Evolutionary conservation across 2,113 vertebrate genomes (phyloP), one percentile per base, ranked within the genome.

Genomic region (Nibea albiflora): DNA sequence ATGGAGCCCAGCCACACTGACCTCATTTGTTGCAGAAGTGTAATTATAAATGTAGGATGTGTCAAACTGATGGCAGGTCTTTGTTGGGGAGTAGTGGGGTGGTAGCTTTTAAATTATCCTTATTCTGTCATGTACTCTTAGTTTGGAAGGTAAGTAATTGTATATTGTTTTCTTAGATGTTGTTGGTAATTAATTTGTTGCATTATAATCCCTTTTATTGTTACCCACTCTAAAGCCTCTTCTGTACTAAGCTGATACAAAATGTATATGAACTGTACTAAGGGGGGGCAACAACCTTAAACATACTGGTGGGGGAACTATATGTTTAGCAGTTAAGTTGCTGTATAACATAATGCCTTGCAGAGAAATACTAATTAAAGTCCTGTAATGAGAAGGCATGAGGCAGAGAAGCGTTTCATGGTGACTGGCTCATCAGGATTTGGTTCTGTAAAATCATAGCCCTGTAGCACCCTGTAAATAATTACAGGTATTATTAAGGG

Each of bases 401-500:
- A 66, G 19, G 12, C 46, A 42, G 12, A 42, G 9, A 46, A 26
- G 14, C 31, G 24, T 80, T 62, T 77, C 15, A 79, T 63, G 12
- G 20, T 74, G 24, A 71, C 39, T 31, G n/a, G 22, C 62, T 73
- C 57, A 49, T 71, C 49, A 57, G 39, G 47, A 76, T 72, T 56
- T 52, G 54, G 24, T 56, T 85, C 19, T 80, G 69, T 70, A 66
- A 75, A 76, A 88, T 52, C 53, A 47, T 11, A 19, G 66, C 60
- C 72, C 54, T 60, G 4, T 57, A 47, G 46, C 31, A 75, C 28
- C 42, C 60, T 81, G 61, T 84, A 80, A 90, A 90, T 88, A 89
- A 87, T 90, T 88, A 39, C 35, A 83, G 80, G 79, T 53, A 67
- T 81, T 80, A 83, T 85, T 85, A 88, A 87, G 83, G 76, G 76